These are phyloP conservation scores for Eumerus sabulonum DNA, from an alignment of 2,888 invertebrate genomes.

Conservation along the genomic window DNA sequence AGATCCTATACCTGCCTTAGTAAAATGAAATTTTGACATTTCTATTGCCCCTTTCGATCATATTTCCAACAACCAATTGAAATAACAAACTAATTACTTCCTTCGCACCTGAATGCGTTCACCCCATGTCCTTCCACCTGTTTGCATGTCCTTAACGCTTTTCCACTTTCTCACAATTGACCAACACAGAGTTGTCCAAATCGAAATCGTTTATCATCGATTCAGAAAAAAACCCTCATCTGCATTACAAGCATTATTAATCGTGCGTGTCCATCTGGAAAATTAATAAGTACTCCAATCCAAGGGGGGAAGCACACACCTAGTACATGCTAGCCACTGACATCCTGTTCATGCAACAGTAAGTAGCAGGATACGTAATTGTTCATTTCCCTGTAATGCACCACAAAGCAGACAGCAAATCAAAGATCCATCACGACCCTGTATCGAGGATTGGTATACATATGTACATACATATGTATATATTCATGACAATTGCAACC, in stretches of 20 bases:
- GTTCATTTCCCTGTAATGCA: slow-evolving; percentile 25
- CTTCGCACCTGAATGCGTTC: too few species aligned
- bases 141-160: slow-evolving; percentile 9
- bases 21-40: too few species aligned
- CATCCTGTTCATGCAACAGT: slow-evolving; percentile 65
- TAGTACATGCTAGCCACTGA: slow-evolving; percentile 18
- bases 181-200: slow-evolving; percentile 14
- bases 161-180: too few species aligned
- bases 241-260: slow-evolving; percentile 34
- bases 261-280: slow-evolving; percentile 55
- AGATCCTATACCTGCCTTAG: too few species aligned
- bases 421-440: not conserved
- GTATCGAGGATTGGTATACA: not conserved
- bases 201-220: slow-evolving; percentile 18
- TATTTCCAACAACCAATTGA: too few species aligned
- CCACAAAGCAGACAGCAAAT: slow-evolving; percentile 27
- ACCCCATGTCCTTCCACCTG: slow-evolving; percentile 7
- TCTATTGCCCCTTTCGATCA: too few species aligned
- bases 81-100: slow-evolving; percentile 1
- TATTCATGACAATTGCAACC: too few species aligned
- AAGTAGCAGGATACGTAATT: slow-evolving; percentile 61
- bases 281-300: slow-evolving; percentile 46
- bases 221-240: slow-evolving; percentile 7
- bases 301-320: slow-evolving; percentile 29
- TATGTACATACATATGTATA: too few species aligned